Evolutionary conservation across 2,888 invertebrate species (phyloP).

Genomic region (Sisyra terminalis): DNA sequence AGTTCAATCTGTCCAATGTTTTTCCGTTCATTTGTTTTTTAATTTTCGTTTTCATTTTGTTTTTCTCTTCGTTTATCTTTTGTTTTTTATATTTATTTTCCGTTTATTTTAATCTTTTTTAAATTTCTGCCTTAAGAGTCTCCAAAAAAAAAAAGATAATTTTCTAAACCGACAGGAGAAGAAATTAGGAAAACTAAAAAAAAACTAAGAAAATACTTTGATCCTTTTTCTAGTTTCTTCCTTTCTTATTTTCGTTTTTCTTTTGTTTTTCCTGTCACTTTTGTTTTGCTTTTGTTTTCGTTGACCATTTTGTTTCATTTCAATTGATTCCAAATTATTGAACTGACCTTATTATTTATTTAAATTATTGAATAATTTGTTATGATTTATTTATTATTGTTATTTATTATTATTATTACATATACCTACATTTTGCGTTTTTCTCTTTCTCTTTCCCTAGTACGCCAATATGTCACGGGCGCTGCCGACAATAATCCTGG

Average conservation of each 20-base stretch:
- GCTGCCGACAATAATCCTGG: slow-evolving; percentile 33
- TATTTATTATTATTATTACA: slow-evolving; percentile 12
- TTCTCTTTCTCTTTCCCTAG: slow-evolving; percentile 31
- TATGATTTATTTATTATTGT: slow-evolving; percentile 1
- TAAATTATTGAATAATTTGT: background rate
- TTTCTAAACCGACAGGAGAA: no score
- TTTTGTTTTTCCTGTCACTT: background rate
- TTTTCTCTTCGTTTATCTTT: background rate
- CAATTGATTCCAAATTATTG: background rate
- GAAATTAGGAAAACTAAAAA: no score
- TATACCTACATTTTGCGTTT: slow-evolving; percentile 29
- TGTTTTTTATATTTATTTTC: background rate
- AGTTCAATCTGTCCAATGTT: slow-evolving; percentile 1
- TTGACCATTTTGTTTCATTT: slow-evolving; percentile 1
- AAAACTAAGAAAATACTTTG: background rate
- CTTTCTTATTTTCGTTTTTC: background rate
- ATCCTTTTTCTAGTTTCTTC: background rate
- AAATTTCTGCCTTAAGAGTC: no score
- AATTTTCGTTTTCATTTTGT: background rate
- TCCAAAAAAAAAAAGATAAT: no score
- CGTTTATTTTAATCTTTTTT: background rate
- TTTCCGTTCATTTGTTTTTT: background rate
- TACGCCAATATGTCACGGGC: slow-evolving; percentile 34
- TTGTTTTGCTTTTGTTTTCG: background rate
- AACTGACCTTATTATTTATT: slow-evolving; percentile 1